These are phyloP conservation scores for Cinara cedri DNA, from an alignment of 2,888 invertebrate genomes.

Conservation along the genomic window DNA sequence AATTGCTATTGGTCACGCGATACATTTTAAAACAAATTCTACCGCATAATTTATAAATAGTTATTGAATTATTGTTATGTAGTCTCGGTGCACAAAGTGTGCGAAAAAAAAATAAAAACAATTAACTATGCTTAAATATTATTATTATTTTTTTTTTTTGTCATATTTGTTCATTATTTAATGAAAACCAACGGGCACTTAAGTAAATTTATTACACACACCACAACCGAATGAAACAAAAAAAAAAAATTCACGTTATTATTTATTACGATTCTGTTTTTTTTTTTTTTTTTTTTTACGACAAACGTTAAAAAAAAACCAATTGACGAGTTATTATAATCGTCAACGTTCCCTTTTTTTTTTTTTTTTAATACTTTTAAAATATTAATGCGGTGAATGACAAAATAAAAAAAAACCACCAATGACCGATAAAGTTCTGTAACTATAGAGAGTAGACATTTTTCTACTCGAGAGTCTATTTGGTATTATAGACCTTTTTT, in stretches of 20 bases:
- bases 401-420: too few species aligned
- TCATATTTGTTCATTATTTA: background rate
- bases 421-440: too few species aligned
- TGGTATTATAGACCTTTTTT: too few species aligned
- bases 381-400: background rate
- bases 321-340: slow-evolving; percentile 1
- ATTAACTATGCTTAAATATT: too few species aligned
- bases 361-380: background rate
- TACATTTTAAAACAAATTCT: too few species aligned
- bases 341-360: background rate
- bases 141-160: background rate
- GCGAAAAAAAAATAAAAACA: background rate
- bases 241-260: background rate
- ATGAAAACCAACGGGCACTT: too few species aligned
- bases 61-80: too few species aligned
- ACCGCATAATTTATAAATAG: too few species aligned
- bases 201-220: too few species aligned
- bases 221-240: background rate
- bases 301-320: background rate
- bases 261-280: background rate
- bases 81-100: background rate
- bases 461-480: too few species aligned
- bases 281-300: background rate
- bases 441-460: too few species aligned
- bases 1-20: too few species aligned